Base-by-base conservation (phyloP, 2,797 vertebrate species). In the Setipinna tenuifilis region DNA sequence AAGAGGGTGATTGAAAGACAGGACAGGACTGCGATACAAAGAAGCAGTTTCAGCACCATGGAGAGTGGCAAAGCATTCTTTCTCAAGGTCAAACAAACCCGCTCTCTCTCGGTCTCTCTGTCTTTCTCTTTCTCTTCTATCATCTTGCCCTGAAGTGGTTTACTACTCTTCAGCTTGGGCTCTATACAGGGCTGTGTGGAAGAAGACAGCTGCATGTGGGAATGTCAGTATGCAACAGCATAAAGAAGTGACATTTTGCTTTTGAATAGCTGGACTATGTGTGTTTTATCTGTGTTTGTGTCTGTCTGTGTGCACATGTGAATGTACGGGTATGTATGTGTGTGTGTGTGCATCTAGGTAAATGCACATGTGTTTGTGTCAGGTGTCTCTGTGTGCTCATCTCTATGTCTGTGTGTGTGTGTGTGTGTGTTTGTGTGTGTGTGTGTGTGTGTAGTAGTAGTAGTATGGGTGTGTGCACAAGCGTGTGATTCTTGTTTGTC, bases 401-500 rank as follows among this genome's bases (percentile, higher is more conserved):
- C 7, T 14, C 3, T 3, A 54, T 31, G 25, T 62, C n/a, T 25
- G 23, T 62, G 58, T 21, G 19, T 59, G 19, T 19, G 58, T 59
- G 58, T 61, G 58, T 4, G 17, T 21, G 17, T 61, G 17, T 21
- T 19, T n/a, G 61, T 61, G 58, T 54, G 50, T 54, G 50, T 54
- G 9, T 54, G 50, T 14, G 50, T 54, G 50, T 54, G 0, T 54
- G 50, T 54, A n/a, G n/a, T n/a, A n/a, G n/a, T n/a, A n/a, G n/a
- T n/a, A n/a, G n/a, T n/a, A n/a, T n/a, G n/a, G n/a, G 50, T 54
- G n/a, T n/a, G 58, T 41, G 59, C 35, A 41, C 35, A 41, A 41
- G 35, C 5, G 35, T 61, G 58, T 25, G 59, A 61, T 65, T 84
- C 83, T 85, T 87, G 35, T 85, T 68, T 50, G 44, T 41, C 71